phyloP scores from a whole-genome alignment of 30 jellyfish, hydroid and myxozoan species.

The Mastigias papua region DNA sequence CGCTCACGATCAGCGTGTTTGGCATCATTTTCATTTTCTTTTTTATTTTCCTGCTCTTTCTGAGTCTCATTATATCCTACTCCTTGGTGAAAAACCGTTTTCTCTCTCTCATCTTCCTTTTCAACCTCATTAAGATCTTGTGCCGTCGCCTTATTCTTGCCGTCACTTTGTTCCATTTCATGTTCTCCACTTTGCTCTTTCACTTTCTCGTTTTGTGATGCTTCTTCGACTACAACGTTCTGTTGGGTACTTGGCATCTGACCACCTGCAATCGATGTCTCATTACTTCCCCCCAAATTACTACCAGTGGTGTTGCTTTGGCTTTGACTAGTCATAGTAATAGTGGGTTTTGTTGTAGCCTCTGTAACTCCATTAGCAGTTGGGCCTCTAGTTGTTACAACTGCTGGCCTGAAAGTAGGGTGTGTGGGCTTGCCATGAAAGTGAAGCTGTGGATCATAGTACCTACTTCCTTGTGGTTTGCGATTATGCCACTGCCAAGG shows the following conservation, averaged over 20 bases:
- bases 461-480: conserved; percentile 34
- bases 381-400: conserved; percentile 29
- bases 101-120: neutral
- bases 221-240: neutral
- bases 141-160: neutral
- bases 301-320: neutral
- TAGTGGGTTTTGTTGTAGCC: conserved; percentile 40
- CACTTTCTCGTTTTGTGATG: neutral
- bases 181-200: conserved; percentile 4
- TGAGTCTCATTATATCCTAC: neutral
- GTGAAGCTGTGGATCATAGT: conserved; percentile 37
- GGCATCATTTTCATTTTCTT: neutral
- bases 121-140: neutral
- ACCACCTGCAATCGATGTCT: neutral
- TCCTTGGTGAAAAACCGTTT: neutral
- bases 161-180: neutral
- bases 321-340: neutral
- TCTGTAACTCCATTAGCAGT: neutral
- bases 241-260: neutral
- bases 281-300: neutral
- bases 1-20: neutral
- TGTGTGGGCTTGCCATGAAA: conserved; percentile 53
- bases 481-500: conserved; percentile 81
- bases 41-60: neutral
- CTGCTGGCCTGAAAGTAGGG: conserved; percentile 18